A percentile compares a stretch with the other conserved stretches of the same genome.
phyloP scores from a whole-genome alignment of 2,888 invertebrate genomes.

The Sepiola atlantica region DNA sequence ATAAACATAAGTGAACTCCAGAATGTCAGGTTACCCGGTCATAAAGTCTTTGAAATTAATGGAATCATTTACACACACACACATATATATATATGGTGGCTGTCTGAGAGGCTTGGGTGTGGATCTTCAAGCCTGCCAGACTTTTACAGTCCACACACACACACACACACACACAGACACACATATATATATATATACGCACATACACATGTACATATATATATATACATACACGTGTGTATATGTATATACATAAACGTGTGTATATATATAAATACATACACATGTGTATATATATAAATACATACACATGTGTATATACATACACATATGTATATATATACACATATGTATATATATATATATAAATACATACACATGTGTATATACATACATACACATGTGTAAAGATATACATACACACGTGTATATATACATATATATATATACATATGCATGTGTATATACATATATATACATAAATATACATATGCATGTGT shows the following conservation, averaged over 20 bases:
- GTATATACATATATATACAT: background rate
- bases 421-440: background rate
- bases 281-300: background rate
- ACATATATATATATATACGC: slow-evolving; percentile 23
- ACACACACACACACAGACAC: background rate
- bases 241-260: background rate
- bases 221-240: background rate
- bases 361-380: slow-evolving; percentile 25
- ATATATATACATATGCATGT: background rate
- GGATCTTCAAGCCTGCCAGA: too few relatives aligned
- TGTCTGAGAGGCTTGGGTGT: too few relatives aligned
- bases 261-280: background rate
- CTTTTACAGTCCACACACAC: too few relatives aligned
- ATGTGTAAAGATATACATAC: background rate
- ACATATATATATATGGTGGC: too few relatives aligned
- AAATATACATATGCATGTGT: background rate
- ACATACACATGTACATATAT: background rate
- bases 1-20: too few relatives aligned
- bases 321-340: background rate
- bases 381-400: background rate
- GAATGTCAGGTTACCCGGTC: too few relatives aligned
- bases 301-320: background rate
- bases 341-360: background rate
- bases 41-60: too few relatives aligned
- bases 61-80: too few relatives aligned